Percentiles rank a stretch among this genome's conserved stretches.
These are phyloP conservation scores for Drosophila prostipennis DNA, from an alignment of 2,888 invertebrate species.

Conservation along the genomic window DNA sequence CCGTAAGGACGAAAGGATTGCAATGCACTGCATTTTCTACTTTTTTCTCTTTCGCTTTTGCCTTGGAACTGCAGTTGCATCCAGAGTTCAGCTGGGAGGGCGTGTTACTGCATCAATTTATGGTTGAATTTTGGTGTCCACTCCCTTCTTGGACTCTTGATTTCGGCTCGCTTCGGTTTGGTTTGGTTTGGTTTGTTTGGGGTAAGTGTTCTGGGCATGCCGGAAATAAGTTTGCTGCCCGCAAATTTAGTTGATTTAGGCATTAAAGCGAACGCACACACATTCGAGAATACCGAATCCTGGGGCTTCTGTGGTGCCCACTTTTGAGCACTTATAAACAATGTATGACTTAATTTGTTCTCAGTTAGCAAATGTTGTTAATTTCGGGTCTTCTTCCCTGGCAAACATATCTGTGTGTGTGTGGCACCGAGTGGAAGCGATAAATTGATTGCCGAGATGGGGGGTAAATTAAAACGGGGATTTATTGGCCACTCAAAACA, in stretches of 20 bases:
- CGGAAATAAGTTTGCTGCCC: conserved; percentile 79
- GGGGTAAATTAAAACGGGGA: conserved; percentile 9
- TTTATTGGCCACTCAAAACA: neutral
- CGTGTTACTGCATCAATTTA: conserved; percentile 79
- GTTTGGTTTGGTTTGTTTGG: conserved; percentile 20
- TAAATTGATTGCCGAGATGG: conserved; percentile 27
- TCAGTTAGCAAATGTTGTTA: conserved; percentile 80
- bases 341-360: conserved; percentile 79
- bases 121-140: conserved; percentile 75
- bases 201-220: conserved; percentile 71
- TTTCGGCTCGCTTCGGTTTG: conserved; percentile 5
- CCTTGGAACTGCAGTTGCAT: conserved; percentile 1
- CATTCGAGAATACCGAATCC: conserved; percentile 8
- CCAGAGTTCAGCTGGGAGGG: conserved; percentile 8
- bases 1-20: conserved; percentile 31
- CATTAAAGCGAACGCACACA: conserved; percentile 68
- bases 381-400: conserved; percentile 43
- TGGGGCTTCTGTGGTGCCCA: conserved; percentile 42
- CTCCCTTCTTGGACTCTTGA: conserved; percentile 44
- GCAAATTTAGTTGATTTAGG: conserved; percentile 80
- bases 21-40: conserved; percentile 32
- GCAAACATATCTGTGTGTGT: conserved; percentile 2
- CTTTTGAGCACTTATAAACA: conserved; percentile 73
- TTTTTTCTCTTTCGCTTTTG: neutral
- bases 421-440: conserved; percentile 13